phyloP scores from a whole-genome alignment of 1,140 invertebrate genomes.

The Amphibalanus amphitrite region DNA sequence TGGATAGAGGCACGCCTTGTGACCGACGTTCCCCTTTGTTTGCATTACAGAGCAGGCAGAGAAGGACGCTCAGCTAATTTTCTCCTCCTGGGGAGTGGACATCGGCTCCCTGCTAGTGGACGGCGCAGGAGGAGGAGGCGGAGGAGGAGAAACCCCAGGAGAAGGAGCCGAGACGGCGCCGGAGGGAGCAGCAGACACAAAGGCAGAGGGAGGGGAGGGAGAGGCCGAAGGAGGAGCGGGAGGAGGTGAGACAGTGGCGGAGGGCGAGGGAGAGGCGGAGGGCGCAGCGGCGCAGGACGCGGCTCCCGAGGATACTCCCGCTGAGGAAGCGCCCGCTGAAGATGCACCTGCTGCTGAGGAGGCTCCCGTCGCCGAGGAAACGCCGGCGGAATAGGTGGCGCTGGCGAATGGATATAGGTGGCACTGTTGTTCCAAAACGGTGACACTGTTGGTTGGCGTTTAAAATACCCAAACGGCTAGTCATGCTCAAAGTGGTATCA shows the following conservation, averaged over 20 bases:
- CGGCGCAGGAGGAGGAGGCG: no score
- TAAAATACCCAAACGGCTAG: no score
- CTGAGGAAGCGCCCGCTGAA: not conserved
- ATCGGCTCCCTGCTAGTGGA: not conserved
- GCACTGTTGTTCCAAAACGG: no score
- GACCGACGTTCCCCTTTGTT: not conserved
- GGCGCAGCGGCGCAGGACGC: not conserved
- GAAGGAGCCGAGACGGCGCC: no score
- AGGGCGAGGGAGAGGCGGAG: not conserved
- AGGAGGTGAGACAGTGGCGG: not conserved
- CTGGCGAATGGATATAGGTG: no score
- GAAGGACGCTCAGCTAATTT: not conserved
- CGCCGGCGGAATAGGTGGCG: not conserved
- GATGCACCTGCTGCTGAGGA: not conserved
- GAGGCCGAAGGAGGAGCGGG: not conserved
- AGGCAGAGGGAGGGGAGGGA: no score
- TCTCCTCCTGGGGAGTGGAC: not conserved
- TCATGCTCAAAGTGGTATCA: no score
- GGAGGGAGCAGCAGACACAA: not conserved
- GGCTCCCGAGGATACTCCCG: not conserved
- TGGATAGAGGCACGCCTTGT: not conserved
- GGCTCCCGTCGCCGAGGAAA: not conserved
- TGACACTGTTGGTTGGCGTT: no score
- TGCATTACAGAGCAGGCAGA: not conserved
- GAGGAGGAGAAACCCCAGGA: no score